Evolutionary conservation across 2,888 invertebrate species (phyloP), one percentile per base, ranked within the genome.

Genomic region (Chorisops tibialis): DNA sequence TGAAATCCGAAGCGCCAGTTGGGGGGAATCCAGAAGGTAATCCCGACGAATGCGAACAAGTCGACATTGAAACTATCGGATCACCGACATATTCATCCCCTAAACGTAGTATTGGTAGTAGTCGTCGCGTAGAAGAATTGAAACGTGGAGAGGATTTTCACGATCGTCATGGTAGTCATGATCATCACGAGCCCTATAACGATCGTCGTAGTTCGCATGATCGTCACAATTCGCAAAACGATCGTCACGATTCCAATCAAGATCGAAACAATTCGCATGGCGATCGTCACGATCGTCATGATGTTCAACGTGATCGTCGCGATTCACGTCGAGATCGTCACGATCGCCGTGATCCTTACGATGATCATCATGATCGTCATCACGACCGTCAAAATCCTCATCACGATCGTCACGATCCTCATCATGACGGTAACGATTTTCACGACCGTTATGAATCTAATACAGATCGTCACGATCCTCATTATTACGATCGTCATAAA

Each of bases 341-440:
- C 14, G 67, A 69, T 59, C 67, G 71, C 58, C 70, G 66, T 52
- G 71, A 69, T 58, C 70, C 71, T 5, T 68, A 71, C 63, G 71
- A 71, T 41, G 68, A 70, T 22, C 60, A 61, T 61, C 59, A 63
- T 2, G 66, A 66, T 2, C 56, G 30, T 2, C 39, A 49, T 30
- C 30, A 30, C 30, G 30, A 30, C 30, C 30, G 30, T 30, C 30
- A 30, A 30, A 30, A 30, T 30, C 30, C 30, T 30, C 30, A 30
- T 9, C 30, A 30, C 30, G 30, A 30, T 30, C 30, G 30, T 30
- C 30, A 30, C 30, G 30, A 30, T 30, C 30, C 30, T 9, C 9
- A 30, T 30, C 30, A 30, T 30, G 30, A 30, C 30, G 30, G 30
- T 30, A 1, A 30, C 30, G 30, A 30, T 30, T 7, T 9, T 30